These are phyloP conservation scores for Aproaerema taeniolella DNA, from an alignment of 2,888 invertebrate genomes.

Conservation along the genomic window DNA sequence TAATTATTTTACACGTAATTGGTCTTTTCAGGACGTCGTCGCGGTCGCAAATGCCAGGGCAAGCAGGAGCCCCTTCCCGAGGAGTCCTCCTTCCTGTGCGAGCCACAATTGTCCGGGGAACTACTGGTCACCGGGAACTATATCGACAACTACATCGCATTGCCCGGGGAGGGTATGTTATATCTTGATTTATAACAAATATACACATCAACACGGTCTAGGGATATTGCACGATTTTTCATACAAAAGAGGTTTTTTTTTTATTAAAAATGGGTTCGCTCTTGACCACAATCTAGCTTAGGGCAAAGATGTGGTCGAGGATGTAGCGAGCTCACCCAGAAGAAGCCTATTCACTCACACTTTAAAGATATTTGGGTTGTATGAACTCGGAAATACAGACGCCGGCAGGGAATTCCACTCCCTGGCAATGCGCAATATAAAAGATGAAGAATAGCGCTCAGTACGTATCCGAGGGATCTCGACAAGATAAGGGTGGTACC, in stretches of 20 bases:
- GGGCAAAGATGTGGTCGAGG: not conserved
- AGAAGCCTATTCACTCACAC: too few relatives aligned
- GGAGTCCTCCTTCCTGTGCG: conserved; percentile 64
- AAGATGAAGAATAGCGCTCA: too few relatives aligned
- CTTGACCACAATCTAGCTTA: too few relatives aligned
- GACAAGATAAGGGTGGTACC: too few relatives aligned
- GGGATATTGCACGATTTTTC: not conserved
- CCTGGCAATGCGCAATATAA: too few relatives aligned
- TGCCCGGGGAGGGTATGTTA: conserved; percentile 1
- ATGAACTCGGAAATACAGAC: too few relatives aligned
- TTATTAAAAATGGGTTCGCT: too few relatives aligned
- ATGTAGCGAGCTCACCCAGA: not conserved
- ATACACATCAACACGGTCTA: not conserved
- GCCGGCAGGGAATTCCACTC: too few relatives aligned
- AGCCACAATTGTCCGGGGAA: conserved; percentile 57
- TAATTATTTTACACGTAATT: not conserved
- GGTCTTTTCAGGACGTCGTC: conserved; percentile 43
- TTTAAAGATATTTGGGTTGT: too few relatives aligned
- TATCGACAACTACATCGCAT: conserved; percentile 46
- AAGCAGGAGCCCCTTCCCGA: conserved; percentile 63
- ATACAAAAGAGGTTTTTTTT: too few relatives aligned
- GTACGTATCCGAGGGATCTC: too few relatives aligned
- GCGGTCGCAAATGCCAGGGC: conserved; percentile 50
- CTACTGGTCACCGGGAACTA: conserved; percentile 47
- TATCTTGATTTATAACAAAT: not conserved